These are phyloP conservation scores for Pterobdella sp. DNA, from an alignment of 2,888 invertebrate species.

Conservation along the genomic window DNA sequence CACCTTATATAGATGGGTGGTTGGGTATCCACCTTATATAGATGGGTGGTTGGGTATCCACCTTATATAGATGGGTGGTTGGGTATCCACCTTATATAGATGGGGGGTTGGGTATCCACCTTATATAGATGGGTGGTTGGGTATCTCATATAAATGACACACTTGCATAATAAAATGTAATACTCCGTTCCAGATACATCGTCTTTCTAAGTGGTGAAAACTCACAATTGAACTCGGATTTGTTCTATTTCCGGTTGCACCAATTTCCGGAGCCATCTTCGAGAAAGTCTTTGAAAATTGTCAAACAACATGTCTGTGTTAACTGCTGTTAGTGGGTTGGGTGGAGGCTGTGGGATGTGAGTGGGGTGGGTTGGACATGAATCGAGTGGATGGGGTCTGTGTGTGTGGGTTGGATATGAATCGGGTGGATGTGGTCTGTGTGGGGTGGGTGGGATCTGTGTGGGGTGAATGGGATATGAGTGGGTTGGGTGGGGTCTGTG, in stretches of 20 bases:
- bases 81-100: too few species aligned
- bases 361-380: not conserved
- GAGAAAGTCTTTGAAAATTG: not conserved
- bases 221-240: not conserved
- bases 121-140: too few species aligned
- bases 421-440: not conserved
- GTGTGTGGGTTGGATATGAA: not conserved
- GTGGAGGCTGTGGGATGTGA: not conserved
- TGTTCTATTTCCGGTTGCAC: conserved; percentile 23
- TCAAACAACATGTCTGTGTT: conserved; percentile 16
- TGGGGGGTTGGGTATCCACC: too few species aligned
- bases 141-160: too few species aligned
- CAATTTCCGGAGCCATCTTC: conserved; percentile 27
- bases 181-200: conserved; percentile 13
- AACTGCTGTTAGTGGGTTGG: conserved; percentile 26
- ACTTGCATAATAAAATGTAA: too few species aligned
- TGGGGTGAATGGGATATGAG: not conserved
- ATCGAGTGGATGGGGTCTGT: not conserved
- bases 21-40: too few species aligned
- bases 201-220: conserved; percentile 10
- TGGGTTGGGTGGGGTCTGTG: not conserved
- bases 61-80: too few species aligned
- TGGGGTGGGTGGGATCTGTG: not conserved
- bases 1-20: too few species aligned
- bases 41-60: too few species aligned